These are phyloP conservation scores for Poeciliopsis presidionis DNA, from an alignment of 2,797 vertebrate genomes.

Conservation along the genomic window DNA sequence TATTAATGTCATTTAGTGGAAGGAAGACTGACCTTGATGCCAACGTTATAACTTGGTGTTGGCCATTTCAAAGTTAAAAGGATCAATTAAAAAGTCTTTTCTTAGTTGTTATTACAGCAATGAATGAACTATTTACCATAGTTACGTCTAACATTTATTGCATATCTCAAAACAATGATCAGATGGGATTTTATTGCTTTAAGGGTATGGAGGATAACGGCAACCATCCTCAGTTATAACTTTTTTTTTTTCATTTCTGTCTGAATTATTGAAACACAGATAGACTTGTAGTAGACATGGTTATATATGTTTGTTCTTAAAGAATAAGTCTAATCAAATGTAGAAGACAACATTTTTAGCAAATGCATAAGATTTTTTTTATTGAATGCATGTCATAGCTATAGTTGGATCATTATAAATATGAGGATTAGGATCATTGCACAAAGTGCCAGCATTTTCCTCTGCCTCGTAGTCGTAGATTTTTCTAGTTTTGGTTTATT, in stretches of 20 bases:
- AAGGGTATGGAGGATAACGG: background rate
- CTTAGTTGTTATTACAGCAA: background rate
- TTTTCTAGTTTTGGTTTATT: background rate
- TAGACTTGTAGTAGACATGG: background rate
- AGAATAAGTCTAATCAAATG: background rate
- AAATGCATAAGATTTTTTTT: background rate
- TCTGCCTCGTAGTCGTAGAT: background rate
- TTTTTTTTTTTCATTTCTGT: background rate
- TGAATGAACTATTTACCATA: background rate
- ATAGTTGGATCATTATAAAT: too few relatives aligned
- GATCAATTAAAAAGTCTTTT: background rate
- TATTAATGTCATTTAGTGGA: background rate
- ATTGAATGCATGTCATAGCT: background rate
- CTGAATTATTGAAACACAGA: background rate
- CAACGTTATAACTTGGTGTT: background rate
- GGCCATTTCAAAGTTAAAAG: background rate
- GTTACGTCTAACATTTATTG: background rate
- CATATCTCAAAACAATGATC: background rate
- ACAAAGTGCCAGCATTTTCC: background rate
- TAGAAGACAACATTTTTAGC: background rate
- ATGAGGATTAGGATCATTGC: background rate
- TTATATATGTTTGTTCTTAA: background rate
- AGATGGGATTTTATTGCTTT: background rate
- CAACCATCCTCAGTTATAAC: background rate
- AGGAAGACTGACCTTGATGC: background rate